Percentiles rank a stretch among this genome's conserved stretches.
Conservation (phyloP, 1,140 invertebrate genomes). For the Asbolus verrucosus region DNA sequence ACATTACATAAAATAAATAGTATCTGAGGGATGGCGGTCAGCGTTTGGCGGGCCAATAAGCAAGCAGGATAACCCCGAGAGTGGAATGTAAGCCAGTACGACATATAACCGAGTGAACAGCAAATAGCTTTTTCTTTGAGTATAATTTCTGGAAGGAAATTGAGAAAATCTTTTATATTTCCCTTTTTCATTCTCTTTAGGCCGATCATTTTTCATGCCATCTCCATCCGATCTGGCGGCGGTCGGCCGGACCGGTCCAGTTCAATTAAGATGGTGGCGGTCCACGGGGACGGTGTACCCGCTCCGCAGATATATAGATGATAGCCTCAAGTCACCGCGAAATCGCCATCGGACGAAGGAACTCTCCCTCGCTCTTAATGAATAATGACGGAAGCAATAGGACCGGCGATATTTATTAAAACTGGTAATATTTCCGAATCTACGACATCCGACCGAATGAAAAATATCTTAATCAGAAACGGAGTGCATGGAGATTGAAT, state of each 20-base stretch:
- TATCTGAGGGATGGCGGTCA: constrained; percentile 22
- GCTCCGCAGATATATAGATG: constrained; percentile 52
- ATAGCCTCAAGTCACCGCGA: constrained; percentile 51
- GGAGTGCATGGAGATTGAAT: constrained; percentile 25
- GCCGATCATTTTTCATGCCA: constrained; percentile 65
- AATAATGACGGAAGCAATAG: too few species aligned
- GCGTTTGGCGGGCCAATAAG: constrained; percentile 29
- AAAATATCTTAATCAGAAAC: constrained; percentile 29
- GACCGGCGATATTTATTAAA: too few species aligned
- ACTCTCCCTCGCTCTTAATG: background rate
- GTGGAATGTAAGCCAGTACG: constrained; percentile 47
- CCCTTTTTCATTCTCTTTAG: constrained; percentile 62
- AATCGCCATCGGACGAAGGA: constrained; percentile 13
- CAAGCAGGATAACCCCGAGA: constrained; percentile 38
- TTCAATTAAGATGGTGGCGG: constrained; percentile 61
- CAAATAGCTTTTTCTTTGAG: constrained; percentile 59
- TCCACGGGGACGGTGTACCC: constrained; percentile 54
- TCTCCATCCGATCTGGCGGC: constrained; percentile 58
- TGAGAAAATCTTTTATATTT: constrained; percentile 64
- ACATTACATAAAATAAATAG: constrained; percentile 36
- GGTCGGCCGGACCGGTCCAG: constrained; percentile 54
- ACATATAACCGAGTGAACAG: constrained; percentile 47
- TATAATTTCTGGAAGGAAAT: constrained; percentile 65
- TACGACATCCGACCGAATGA: constrained; percentile 13
- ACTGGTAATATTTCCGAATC: too few species aligned